These are phyloP conservation scores for Nansenia antarctica DNA, from an alignment of 2,113 vertebrate genomes.

Conservation along the genomic window DNA sequence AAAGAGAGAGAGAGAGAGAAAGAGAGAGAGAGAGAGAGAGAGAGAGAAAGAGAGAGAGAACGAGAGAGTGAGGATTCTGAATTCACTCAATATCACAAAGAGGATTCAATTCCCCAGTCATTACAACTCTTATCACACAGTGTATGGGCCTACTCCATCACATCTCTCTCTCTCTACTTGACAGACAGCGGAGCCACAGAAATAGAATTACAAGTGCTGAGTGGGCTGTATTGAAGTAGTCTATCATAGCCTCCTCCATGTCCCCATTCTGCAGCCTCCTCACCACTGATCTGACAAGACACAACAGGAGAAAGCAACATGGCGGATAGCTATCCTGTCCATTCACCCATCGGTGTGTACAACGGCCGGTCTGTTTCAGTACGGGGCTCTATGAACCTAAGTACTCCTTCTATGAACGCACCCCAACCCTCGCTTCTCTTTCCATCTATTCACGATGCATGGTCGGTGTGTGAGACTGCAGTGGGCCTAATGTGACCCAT, in stretches of 20 bases:
- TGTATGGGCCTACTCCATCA: neutral
- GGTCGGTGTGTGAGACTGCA: neutral
- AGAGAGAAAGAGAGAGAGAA: neutral
- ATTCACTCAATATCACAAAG: neutral
- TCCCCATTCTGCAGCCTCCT: too few species aligned
- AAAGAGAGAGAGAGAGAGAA: neutral
- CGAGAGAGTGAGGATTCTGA: neutral
- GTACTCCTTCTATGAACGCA: too few species aligned
- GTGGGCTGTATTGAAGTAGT: neutral
- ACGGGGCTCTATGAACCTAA: too few species aligned
- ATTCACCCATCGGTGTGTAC: neutral
- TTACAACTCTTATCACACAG: neutral
- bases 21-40: neutral
- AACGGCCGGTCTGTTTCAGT: too few species aligned
- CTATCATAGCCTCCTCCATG: neutral
- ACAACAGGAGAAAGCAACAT: too few species aligned
- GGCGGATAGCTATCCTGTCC: too few species aligned
- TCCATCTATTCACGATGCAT: neutral
- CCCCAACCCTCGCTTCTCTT: too few species aligned
- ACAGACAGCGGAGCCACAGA: neutral
- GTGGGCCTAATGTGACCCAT: neutral
- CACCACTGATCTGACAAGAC: too few species aligned
- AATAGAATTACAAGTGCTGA: neutral
- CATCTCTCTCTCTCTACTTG: neutral
- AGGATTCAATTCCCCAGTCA: neutral